These are phyloP conservation scores for Nerophis ophidion DNA, from an alignment of 2,113 vertebrate genomes.

Conservation along the genomic window DNA sequence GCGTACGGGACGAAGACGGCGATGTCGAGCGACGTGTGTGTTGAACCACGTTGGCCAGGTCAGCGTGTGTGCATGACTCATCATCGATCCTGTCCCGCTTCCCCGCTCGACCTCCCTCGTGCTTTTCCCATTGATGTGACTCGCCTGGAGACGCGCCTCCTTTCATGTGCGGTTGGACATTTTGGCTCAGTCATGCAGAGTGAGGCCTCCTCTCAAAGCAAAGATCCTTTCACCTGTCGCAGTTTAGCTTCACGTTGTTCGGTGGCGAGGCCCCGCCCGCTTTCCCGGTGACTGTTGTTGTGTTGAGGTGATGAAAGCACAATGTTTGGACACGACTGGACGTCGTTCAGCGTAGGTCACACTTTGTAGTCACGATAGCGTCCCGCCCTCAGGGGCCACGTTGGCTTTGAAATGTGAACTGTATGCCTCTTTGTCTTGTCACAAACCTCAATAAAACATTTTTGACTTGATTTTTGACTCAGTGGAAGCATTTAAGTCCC, in stretches of 20 bases:
- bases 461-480: too few relatives aligned
- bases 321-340: too few relatives aligned
- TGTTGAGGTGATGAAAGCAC: background rate
- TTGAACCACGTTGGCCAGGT: conserved; percentile 26
- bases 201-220: background rate
- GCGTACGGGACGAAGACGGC: too few relatives aligned
- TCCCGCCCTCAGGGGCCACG: too few relatives aligned
- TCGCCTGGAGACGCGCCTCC: background rate
- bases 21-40: conserved; percentile 11
- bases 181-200: background rate
- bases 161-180: too few relatives aligned
- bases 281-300: background rate
- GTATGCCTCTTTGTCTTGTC: too few relatives aligned
- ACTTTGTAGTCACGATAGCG: too few relatives aligned
- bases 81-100: conserved; percentile 40
- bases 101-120: conserved; percentile 11
- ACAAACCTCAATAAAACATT: too few relatives aligned
- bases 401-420: too few relatives aligned
- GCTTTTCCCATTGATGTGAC: conserved; percentile 29
- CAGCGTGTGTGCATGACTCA: conserved; percentile 35
- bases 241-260: background rate
- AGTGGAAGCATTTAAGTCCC: too few relatives aligned
- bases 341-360: too few relatives aligned
- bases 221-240: background rate
- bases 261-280: background rate